Base-by-base conservation (phyloP, 1,140 invertebrate genomes). In the Platyscapa corneri region DNA sequence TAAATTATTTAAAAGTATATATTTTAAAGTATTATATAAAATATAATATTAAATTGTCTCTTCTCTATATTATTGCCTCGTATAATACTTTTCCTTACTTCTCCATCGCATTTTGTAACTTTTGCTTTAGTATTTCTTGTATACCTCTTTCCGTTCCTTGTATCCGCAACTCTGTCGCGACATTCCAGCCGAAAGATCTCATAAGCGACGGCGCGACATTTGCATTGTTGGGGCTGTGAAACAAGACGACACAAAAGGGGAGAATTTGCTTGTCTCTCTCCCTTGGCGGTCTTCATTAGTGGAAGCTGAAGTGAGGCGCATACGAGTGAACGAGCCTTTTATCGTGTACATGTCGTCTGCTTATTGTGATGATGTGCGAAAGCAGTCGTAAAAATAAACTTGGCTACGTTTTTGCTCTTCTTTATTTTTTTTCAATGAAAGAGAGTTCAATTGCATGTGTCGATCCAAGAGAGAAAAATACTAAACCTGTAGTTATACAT, bases 271-370 rank as follows among this genome's bases (percentile, higher is more conserved):
- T 34, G 32, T 60, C 16, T 37, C 60, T 80, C 78, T 37, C 60
- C 39, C n/a, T 46, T 16, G 23, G 46, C 65, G 64, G 64, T 30
- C 75, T 84, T 84, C 65, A 79, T 84, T 84, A 84, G 75, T n/a
- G 32, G 23, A 32, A 46, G n/a, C 74, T 83, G n/a, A 34, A 83
- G 72, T 64, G 37, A 37, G 74, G 0, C 30, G 32, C 34, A 10
- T 64, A 39, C 34, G 34, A 60, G 77, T 3, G 32, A 79, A 64
- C 39, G 42, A 84, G 76, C 75, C 72, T 60, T 84, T 84, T 84
- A 39, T 84, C 42, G 46, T 56, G 76, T 42, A 64, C 42, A 64
- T 46, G 78, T 56, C 42, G 49, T 56, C 6, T 37, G 32, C 75
- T 75, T 46, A 27, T 74, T 37, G 49, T 18, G 34, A 34, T 37